Conservation (phyloP, 2,797 vertebrate species). For the Atherinosoma microstoma region DNA sequence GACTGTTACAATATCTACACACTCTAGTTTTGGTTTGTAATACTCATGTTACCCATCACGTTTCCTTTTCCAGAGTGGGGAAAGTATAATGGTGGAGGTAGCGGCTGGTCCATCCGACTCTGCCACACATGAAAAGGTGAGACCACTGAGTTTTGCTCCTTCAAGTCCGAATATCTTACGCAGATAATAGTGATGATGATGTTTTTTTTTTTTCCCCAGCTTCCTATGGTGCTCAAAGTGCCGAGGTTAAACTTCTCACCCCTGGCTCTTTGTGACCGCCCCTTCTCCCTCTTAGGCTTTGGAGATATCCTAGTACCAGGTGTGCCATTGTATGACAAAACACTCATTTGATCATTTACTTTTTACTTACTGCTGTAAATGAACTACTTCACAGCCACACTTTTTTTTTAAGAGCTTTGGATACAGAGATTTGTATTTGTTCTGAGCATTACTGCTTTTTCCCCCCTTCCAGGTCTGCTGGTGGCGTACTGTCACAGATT, state of each 20-base stretch:
- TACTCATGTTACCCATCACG: neutral
- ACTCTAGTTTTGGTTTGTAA: neutral
- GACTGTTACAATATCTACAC: neutral
- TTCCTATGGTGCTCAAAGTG: conserved; percentile 98
- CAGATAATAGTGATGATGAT: neutral
- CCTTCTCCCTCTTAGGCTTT: conserved; percentile 96
- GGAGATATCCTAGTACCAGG: conserved; percentile 98
- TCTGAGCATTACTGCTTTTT: conserved; percentile 2
- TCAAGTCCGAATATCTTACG: neutral
- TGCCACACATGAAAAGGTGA: conserved; percentile 92
- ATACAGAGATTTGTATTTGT: neutral
- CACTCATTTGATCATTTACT: neutral
- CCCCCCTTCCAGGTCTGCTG: conserved; percentile 86
- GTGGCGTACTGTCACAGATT: conserved; percentile 97
- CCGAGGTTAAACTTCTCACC: conserved; percentile 92
- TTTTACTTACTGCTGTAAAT: neutral
- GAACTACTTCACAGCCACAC: neutral
- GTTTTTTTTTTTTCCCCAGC: conserved; percentile 73
- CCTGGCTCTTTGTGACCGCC: conserved; percentile 91
- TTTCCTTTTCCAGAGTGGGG: conserved; percentile 85
- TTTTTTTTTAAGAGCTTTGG: neutral
- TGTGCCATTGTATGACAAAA: conserved; percentile 47
- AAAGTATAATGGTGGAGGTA: conserved; percentile 98
- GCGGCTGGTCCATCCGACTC: conserved; percentile 94
- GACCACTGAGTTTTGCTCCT: neutral